Evolutionary conservation across 2,888 invertebrate species (phyloP).

Genomic region (Scaptomyza caliginosa): DNA sequence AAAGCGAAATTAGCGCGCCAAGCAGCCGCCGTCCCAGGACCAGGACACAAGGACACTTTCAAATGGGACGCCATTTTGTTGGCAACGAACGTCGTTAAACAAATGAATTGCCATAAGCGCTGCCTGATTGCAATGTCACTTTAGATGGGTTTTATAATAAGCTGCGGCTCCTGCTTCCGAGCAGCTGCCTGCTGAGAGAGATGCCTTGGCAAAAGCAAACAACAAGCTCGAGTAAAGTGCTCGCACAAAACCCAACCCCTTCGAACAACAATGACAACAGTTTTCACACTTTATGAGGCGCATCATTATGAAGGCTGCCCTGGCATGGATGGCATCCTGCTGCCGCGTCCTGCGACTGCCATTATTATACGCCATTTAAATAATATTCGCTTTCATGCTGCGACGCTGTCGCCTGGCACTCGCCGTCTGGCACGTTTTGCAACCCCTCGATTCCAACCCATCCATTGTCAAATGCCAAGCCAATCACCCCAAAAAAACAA

Average conservation of each 20-base stretch:
- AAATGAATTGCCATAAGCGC: conserved; percentile 83
- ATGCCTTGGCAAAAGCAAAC: conserved; percentile 33
- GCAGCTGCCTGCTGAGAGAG: conserved; percentile 57
- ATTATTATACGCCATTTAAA: conserved; percentile 84
- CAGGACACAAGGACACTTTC: conserved; percentile 29
- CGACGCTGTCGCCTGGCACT: conserved; percentile 61
- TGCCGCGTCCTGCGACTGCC: conserved; percentile 67
- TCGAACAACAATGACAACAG: conserved; percentile 62
- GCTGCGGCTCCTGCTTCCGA: conserved; percentile 51
- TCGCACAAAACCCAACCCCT: conserved; percentile 1
- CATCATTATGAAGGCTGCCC: conserved; percentile 82
- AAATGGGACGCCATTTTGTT: conserved; percentile 55
- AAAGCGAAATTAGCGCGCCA: conserved; percentile 72
- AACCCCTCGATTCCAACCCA: conserved; percentile 33
- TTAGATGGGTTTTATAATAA: conserved; percentile 75
- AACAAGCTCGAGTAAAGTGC: conserved; percentile 38
- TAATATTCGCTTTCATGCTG: conserved; percentile 80
- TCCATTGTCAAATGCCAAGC: conserved; percentile 10
- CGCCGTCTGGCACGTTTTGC: conserved; percentile 55
- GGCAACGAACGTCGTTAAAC: conserved; percentile 76
- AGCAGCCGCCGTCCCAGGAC: conserved; percentile 14
- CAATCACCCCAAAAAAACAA: conserved; percentile 38
- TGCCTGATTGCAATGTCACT: conserved; percentile 81
- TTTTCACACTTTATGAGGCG: conserved; percentile 82
- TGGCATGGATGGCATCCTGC: conserved; percentile 69